These are phyloP conservation scores for Boleophthalmus pectinirostris DNA, from an alignment of 2,113 vertebrate species.

Conservation along the genomic window DNA sequence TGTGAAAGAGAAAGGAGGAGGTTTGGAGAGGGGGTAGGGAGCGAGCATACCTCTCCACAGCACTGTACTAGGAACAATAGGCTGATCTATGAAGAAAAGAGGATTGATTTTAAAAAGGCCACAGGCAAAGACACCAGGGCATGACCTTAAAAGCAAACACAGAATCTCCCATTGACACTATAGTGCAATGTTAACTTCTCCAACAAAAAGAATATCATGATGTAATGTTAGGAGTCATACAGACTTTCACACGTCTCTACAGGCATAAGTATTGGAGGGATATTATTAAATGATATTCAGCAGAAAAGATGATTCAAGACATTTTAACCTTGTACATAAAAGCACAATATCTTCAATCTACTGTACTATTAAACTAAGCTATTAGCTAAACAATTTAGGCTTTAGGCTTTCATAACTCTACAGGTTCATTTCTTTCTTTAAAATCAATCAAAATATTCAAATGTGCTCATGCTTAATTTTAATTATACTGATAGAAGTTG, in stretches of 20 bases:
- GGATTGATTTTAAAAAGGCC: constrained; percentile 40
- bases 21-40: constrained; percentile 64
- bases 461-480: not conserved
- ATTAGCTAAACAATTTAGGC: too few species aligned
- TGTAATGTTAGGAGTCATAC: constrained; percentile 8
- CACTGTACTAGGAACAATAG: constrained; percentile 77
- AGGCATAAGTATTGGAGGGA: too few species aligned
- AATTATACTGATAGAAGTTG: too few species aligned
- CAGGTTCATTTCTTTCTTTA: too few species aligned
- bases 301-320: too few species aligned
- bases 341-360: too few species aligned
- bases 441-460: not conserved
- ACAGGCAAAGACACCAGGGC: constrained; percentile 40
- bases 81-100: constrained; percentile 67
- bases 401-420: too few species aligned
- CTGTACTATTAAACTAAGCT: too few species aligned
- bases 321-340: too few species aligned
- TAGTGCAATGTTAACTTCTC: constrained; percentile 35
- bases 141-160: constrained; percentile 64
- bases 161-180: constrained; percentile 45
- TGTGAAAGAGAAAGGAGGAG: constrained; percentile 68
- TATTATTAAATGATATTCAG: too few species aligned
- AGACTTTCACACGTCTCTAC: not conserved
- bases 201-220: not conserved
- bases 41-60: constrained; percentile 62